Evolutionary conservation across 2,888 invertebrate genomes (phyloP), one percentile per base, ranked within the genome.

Genomic region (Catonia carolina): DNA sequence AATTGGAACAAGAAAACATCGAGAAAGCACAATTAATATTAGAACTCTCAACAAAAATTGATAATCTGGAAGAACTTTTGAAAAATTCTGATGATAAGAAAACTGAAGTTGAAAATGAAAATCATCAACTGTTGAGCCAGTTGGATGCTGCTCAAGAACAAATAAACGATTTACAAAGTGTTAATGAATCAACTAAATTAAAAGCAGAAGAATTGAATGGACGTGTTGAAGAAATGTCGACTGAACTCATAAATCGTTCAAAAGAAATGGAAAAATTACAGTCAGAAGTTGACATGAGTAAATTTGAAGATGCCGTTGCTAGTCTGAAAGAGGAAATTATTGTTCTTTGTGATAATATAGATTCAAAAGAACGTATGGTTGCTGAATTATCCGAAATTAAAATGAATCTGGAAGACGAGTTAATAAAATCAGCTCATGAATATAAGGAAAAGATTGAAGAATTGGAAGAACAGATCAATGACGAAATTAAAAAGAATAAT

Each of bases 381-480:
- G 42, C 6, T 39, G 31, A 42, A 31, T 20, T 53, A 12, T 31
- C 15, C 17, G 53, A 22, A 18, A 42, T 20, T 17, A 42, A 31
- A 14, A 27, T 23, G 17, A 53, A 52, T 31, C 27, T 41, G n/a
- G 15, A 36, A 39, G 36, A 4, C 5, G 27, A 52, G 12, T 10
- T 52, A 20, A 22, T 23, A 22, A 45, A 45, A 45, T 14, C 22
- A 45, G 22, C 20, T n/a, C 49, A 58, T 18, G 33, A 51, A n/a
- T 54, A 55, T 23, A 56, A 60, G 39, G 23, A 37, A 33, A 56
- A 49, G 22, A n/a, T 59, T 23, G 36, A 53, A 23, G 62, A 59
- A 6, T 17, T 60, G 15, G 41, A 42, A 8, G 55, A 27, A n/a
- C 10, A 45, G 7, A 6, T 45, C 7, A 27, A 45, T 5, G 22